Evolutionary conservation across 2,888 invertebrate species (phyloP), one percentile per base, ranked within the genome.

Genomic region (Caenorhabditis parvicauda): DNA sequence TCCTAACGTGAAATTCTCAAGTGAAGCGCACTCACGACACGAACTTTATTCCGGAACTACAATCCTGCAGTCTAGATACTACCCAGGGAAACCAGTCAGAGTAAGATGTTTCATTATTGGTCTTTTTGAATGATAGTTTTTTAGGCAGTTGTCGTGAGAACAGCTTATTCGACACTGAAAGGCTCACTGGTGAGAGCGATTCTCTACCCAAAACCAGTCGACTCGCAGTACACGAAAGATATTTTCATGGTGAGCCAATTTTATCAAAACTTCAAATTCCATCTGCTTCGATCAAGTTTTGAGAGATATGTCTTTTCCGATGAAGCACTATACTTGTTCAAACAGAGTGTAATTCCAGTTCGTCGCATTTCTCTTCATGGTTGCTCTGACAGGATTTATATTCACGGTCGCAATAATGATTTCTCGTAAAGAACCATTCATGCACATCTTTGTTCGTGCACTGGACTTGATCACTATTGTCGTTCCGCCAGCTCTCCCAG

Each of bases 381-480:
- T 70, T 28, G 70, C 70, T 12, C 7, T 38, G 2, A 35, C 39
- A 27, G 70, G 70, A 24, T 67, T 67, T 29, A 38, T 46, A 0
- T 94, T 94, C 81, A 94, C 94, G 0, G 86, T 94, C 28, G 86
- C 90, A 1, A 86, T 89, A 6, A 95, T 93, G 88, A 89, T 90
- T 27, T 41, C 52, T 2, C 55, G 74, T 7, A 61, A 72, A 14
- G 41, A 56, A 9, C 14, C 57, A 3, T 12, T 64, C 28, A 55
- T 57, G 39, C 72, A 67, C 9, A 88, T 90, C 71, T 83, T 89
- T 2, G 84, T 92, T 37, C 87, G 91, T 47, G 88, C 90, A 1
- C 84, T 93, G 68, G 93, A 93, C 81, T 89, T 93, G 54, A 88
- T 94, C 67, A 93, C 93, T 0, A 92, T 93, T 70, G 91, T 92